Evolutionary conservation across 2,888 invertebrate genomes (phyloP).

Genomic region (Iselma pallidipennis): DNA sequence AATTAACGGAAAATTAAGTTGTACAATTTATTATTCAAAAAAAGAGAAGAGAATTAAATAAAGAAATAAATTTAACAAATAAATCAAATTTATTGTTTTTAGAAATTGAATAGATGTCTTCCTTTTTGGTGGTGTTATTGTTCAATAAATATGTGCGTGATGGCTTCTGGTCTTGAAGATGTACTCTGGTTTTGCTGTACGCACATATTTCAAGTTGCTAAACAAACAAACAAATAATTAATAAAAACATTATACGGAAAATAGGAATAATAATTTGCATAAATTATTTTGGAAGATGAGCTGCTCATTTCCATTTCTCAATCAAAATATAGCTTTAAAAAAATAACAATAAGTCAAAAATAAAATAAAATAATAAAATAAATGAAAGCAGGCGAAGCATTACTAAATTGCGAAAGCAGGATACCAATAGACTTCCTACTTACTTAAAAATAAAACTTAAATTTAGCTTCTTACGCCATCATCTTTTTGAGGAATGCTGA

Average conservation of each 20-base stretch:
- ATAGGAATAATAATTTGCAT: not conserved
- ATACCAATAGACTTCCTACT: conserved; percentile 37
- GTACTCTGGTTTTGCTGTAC: conserved; percentile 12
- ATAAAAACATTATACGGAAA: not conserved
- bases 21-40: conserved; percentile 18
- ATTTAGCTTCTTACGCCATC: conserved; percentile 62
- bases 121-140: conserved; percentile 1
- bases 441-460: conserved; percentile 58
- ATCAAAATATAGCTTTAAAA: no score
- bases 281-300: no score
- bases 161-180: conserved; percentile 19
- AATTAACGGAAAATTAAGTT: conserved; percentile 28
- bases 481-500: conserved; percentile 81
- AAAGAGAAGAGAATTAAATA: no score
- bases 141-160: conserved; percentile 13
- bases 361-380: not conserved
- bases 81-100: conserved; percentile 17
- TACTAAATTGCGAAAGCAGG: conserved; percentile 23
- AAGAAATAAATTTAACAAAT: conserved; percentile 17
- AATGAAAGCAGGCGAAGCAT: conserved; percentile 23
- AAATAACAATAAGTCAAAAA: not conserved
- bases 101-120: not conserved
- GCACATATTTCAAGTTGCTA: conserved; percentile 24
- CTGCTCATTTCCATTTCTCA: no score
- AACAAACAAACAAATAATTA: conserved; percentile 6